Evolutionary conservation across 2,888 invertebrate species (phyloP), one percentile per base, ranked within the genome.

Genomic region (Mycogona germanica): DNA sequence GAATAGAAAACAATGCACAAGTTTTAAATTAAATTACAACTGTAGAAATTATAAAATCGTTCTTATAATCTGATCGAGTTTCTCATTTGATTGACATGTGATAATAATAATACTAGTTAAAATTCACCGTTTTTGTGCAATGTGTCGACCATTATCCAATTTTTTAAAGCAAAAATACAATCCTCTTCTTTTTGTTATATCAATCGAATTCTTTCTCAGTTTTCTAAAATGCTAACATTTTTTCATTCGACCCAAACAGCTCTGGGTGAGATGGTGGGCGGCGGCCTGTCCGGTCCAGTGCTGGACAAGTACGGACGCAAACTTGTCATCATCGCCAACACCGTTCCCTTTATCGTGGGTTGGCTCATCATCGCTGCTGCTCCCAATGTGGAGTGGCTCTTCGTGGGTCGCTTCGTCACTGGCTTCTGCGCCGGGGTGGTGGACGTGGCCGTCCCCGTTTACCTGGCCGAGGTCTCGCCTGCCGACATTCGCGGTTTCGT

Each of bases 241-340:
- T n/a, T n/a, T 88, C 92, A 0, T 69, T 92, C 58, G 83, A 85
- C n/a, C n/a, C n/a, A n/a, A n/a, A n/a, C n/a, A 17, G 35, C 51
- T 14, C 17, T 51, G 2, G 51, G 51, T 4, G 51, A 37, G 14
- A 23, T 51, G 41, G 37, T 51, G 3, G 51, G 51, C 2, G 51
- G 37, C 3, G 37, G 41, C 7, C 23, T 42, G 19, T 17, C 37
- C 26, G 51, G 51, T 2, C 37, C 35, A 1, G n/a, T 41, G 3
- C 28, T 51, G 29, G 51, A 51, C 41, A 41, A 41, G 21, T 37
- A 37, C 26, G 51, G 51, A n/a, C 40, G 51, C 17, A 51, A 51
- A 26, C 40, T 29, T 19, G 37, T 37, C n/a, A 37, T 51, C 23
- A 42, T 51, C 9, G 35, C 30, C 4, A 37, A 37, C 19, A 37